A percentile compares a stretch with the other conserved stretches of the same genome.
These are phyloP conservation scores for Dendropsophus ebraccatus DNA, from an alignment of 2,113 vertebrate genomes.

Conservation along the genomic window DNA sequence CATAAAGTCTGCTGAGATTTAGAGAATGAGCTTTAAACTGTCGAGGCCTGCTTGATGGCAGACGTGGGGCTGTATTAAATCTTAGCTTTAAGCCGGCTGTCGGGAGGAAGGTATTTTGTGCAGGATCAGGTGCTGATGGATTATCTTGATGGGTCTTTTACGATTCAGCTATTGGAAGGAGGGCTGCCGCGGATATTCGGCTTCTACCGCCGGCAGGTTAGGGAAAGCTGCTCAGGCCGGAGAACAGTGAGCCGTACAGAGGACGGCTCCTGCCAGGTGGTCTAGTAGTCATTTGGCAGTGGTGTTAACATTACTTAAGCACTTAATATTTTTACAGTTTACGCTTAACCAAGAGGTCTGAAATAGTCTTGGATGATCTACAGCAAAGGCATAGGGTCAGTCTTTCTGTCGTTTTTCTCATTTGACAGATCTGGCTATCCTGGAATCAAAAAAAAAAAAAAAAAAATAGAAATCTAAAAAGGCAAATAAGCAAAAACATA, in stretches of 20 bases:
- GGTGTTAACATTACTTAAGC: conserved; percentile 4
- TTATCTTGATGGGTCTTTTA: conserved; percentile 74
- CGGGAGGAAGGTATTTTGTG: conserved; percentile 89
- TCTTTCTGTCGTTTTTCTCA: too few species aligned
- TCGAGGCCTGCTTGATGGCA: conserved; percentile 83
- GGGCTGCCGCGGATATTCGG: not conserved
- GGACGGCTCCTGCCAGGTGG: not conserved
- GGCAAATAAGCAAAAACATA: too few species aligned
- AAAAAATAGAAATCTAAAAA: too few species aligned
- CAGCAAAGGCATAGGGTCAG: too few species aligned
- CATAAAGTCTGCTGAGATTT: conserved; percentile 92
- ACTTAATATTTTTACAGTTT: not conserved
- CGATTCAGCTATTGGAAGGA: conserved; percentile 63
- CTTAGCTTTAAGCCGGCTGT: conserved; percentile 90
- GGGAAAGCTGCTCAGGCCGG: not conserved
- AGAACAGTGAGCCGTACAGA: not conserved
- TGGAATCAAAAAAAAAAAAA: too few species aligned
- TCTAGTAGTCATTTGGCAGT: not conserved
- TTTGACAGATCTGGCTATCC: too few species aligned
- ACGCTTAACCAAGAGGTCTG: not conserved
- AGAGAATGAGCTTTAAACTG: conserved; percentile 95
- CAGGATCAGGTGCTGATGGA: conserved; percentile 87
- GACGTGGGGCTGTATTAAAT: conserved; percentile 85
- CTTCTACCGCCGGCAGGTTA: not conserved
- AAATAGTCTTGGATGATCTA: too few species aligned